Base-by-base conservation (phyloP, 2,797 vertebrate species). In the Labeo calbasu region DNA sequence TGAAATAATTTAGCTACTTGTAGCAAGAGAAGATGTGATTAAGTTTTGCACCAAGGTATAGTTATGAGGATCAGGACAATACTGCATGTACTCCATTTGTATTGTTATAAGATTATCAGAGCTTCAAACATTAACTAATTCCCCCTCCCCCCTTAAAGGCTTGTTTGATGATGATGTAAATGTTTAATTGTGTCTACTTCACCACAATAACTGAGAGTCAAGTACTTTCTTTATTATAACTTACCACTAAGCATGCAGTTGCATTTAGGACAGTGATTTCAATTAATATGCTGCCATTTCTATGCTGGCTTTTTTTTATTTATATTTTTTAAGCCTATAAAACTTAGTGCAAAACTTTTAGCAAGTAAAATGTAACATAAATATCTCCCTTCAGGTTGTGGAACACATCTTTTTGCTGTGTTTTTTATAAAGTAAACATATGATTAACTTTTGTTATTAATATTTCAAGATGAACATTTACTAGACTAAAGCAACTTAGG, bases 161-260 rank as follows among this genome's bases (percentile, higher is more conserved):
- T 3, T 48, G n/a, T 71, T 13, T 51, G 50, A 68, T 53, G 3
- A 8, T 19, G 14, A 53, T 21, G 17, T 73, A 8, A 14, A 53
- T 53, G 10, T 51, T 65, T 14, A 32, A 46, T 10, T 13, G 15
- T 63, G 4, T 48, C 23, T 69, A 28, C 21, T 68, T 79, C 50
- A 23, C 19, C 1, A 53, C 6, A 11, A 6, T 63, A 53, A 40
- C 2, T 23, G 0, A 53, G 32, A 15, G 25, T 3, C 6, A 40
- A 68, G 36, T 69, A 46, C 40, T n/a, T 76, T n/a, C 21, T 43
- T 59, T n/a, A 40, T 77, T 59, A 4, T 72, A 72, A 72, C 50
- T 46, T 43, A 46, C 9, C 9, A 9, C 9, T 69, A 13, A n/a
- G 11, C 19, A 69, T 2, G 21, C 46, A 50, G 23, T 4, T 72